Evolutionary conservation across 1,140 invertebrate genomes (phyloP).

Genomic region (Metopolophium dirhodum): DNA sequence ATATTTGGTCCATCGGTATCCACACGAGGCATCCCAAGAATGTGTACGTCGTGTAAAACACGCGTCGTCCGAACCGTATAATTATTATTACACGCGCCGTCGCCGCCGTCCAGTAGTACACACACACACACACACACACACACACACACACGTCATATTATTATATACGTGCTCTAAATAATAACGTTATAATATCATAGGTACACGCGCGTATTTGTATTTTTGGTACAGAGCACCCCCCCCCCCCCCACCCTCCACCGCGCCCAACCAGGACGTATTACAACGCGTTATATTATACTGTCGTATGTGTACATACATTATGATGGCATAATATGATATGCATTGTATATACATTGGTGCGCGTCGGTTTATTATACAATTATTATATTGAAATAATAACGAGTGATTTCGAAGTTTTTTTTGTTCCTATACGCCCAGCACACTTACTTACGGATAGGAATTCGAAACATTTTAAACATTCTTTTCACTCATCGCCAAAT

Average conservation of each 20-base stretch:
- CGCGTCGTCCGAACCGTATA: conserved; percentile 29
- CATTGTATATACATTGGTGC: not conserved
- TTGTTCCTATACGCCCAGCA: not conserved
- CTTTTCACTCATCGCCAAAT: not conserved
- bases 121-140: not conserved
- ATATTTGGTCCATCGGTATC: not conserved
- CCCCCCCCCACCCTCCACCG: not conserved
- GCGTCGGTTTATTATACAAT: not conserved
- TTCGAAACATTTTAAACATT: not conserved
- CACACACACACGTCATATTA: not conserved
- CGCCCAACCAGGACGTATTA: not conserved
- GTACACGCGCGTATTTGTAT: not conserved
- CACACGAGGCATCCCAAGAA: conserved; percentile 32
- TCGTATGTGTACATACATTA: not conserved
- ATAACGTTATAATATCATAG: conserved; percentile 1
- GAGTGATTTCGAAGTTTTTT: not conserved
- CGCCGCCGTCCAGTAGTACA: conserved; percentile 32
- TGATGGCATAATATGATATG: not conserved
- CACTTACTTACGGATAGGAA: not conserved
- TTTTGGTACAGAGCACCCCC: not conserved
- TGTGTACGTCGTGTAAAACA: conserved; percentile 30
- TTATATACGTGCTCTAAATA: not conserved
- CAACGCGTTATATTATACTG: not conserved
- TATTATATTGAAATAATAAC: not conserved
- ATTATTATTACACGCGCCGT: conserved; percentile 49